Conservation (phyloP, 2,797 vertebrate genomes). For the Thalassophryne amazonica region DNA sequence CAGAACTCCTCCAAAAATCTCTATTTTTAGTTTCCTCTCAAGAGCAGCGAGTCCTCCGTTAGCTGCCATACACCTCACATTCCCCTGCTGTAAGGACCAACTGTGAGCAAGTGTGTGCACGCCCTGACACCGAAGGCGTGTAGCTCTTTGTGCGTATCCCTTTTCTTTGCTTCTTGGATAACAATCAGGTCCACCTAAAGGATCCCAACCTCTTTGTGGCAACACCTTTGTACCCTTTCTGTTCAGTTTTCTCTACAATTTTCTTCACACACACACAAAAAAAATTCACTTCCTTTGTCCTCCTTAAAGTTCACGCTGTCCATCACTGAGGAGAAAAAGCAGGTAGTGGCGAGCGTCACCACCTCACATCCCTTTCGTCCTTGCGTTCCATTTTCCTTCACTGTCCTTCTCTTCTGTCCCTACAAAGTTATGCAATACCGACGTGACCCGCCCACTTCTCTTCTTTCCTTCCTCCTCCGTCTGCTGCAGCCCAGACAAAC, state of each 20-base stretch:
- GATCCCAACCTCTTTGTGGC: slow-evolving; percentile 4
- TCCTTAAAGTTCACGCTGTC: too few species aligned
- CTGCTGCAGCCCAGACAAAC: slow-evolving; percentile 9
- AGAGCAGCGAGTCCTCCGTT: slow-evolving; percentile 43
- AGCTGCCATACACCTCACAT: slow-evolving; percentile 51
- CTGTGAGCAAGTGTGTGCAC: slow-evolving; percentile 65
- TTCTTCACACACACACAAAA: background rate
- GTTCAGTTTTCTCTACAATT: background rate
- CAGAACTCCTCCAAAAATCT: too few species aligned
- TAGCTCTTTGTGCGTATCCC: slow-evolving; percentile 32
- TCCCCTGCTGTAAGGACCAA: slow-evolving; percentile 42
- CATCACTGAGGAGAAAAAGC: slow-evolving; percentile 18
- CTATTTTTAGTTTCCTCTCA: slow-evolving; percentile 41
- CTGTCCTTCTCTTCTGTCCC: slow-evolving; percentile 47
- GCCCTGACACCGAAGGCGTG: slow-evolving; percentile 57
- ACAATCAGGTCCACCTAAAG: slow-evolving; percentile 51
- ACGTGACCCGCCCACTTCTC: slow-evolving; percentile 44
- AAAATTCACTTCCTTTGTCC: slow-evolving; percentile 9
- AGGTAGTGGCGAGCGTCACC: slow-evolving; percentile 14
- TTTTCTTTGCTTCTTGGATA: slow-evolving; percentile 45
- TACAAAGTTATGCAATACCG: slow-evolving; percentile 69
- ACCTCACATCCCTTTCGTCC: slow-evolving; percentile 27
- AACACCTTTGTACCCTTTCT: slow-evolving; percentile 13
- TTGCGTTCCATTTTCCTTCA: slow-evolving; percentile 42
- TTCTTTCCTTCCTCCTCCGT: slow-evolving; percentile 4